Evolutionary conservation across 1,140 invertebrate genomes (phyloP).

Genomic region (Aricia agestis): DNA sequence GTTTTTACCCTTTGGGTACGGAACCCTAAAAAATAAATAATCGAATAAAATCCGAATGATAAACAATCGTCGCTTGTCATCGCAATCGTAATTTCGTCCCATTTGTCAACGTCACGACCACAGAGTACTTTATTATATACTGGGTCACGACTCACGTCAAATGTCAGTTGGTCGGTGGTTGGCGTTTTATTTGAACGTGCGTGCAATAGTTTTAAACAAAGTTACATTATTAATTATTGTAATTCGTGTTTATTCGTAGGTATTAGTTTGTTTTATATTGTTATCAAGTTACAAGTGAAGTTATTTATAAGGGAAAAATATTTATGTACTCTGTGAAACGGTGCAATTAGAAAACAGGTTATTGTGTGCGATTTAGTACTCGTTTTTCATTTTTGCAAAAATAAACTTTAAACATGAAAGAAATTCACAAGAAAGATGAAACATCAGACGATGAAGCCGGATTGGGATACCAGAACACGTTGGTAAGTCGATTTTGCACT

Average conservation of each 20-base stretch:
- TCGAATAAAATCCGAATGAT: too few relatives aligned
- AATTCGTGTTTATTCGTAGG: neutral
- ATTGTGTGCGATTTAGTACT: conserved; percentile 38
- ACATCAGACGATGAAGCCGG: conserved; percentile 79
- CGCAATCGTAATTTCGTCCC: too few relatives aligned
- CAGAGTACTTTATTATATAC: too few relatives aligned
- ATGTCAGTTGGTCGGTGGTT: conserved; percentile 56
- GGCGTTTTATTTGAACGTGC: conserved; percentile 56
- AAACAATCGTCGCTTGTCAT: too few relatives aligned
- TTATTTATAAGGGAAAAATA: conserved; percentile 11
- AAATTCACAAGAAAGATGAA: conserved; percentile 55
- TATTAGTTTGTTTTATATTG: neutral
- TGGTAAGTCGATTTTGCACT: conserved; percentile 80
- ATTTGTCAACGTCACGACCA: too few relatives aligned
- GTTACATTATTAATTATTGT: neutral
- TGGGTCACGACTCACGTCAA: too few relatives aligned
- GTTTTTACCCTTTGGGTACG: too few relatives aligned
- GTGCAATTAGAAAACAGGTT: conserved; percentile 15
- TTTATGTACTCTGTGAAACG: neutral
- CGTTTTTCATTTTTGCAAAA: conserved; percentile 24
- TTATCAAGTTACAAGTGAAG: conserved; percentile 8
- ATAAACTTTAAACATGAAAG: conserved; percentile 54
- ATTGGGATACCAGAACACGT: conserved; percentile 86
- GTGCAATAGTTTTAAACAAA: conserved; percentile 12
- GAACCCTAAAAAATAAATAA: too few relatives aligned